Percentiles rank a stretch among this genome's conserved stretches.
phyloP scores from a whole-genome alignment of 2,797 vertebrate genomes.

The Phoeniculus purpureus region DNA sequence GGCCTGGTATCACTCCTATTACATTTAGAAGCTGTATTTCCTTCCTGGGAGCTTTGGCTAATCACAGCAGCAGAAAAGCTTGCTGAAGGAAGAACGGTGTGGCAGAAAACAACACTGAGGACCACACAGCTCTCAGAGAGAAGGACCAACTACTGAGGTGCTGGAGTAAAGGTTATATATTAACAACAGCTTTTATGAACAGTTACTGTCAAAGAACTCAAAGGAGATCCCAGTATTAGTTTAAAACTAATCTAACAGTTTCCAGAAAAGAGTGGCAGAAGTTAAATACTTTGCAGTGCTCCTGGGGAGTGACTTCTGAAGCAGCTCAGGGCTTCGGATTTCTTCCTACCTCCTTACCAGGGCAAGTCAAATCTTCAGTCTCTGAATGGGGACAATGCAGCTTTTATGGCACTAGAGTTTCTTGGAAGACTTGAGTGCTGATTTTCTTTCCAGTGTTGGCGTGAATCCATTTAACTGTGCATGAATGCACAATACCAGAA shows the following conservation, averaged over 20 bases:
- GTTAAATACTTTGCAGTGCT: neutral
- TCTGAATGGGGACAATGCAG: neutral
- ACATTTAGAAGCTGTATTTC: neutral
- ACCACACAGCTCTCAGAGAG: neutral
- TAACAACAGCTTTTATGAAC: neutral
- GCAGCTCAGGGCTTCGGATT: neutral
- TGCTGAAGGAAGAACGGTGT: neutral
- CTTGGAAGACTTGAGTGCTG: neutral
- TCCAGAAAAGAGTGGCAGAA: neutral
- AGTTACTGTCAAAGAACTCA: neutral
- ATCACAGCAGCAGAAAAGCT: neutral
- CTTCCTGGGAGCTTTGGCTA: neutral
- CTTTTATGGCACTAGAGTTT: neutral
- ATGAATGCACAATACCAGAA: constrained; percentile 12
- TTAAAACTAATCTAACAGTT: neutral
- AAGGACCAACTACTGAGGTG: neutral
- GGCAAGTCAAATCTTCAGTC: neutral
- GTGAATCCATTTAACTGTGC: neutral
- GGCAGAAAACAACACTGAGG: neutral
- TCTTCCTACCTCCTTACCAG: neutral
- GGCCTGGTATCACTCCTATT: neutral
- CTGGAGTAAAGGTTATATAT: neutral
- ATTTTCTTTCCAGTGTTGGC: constrained; percentile 35
- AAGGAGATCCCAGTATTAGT: neutral
- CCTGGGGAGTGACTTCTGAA: neutral